Conservation (phyloP, 2,797 vertebrate genomes). For the Sebastes taczanowskii region DNA sequence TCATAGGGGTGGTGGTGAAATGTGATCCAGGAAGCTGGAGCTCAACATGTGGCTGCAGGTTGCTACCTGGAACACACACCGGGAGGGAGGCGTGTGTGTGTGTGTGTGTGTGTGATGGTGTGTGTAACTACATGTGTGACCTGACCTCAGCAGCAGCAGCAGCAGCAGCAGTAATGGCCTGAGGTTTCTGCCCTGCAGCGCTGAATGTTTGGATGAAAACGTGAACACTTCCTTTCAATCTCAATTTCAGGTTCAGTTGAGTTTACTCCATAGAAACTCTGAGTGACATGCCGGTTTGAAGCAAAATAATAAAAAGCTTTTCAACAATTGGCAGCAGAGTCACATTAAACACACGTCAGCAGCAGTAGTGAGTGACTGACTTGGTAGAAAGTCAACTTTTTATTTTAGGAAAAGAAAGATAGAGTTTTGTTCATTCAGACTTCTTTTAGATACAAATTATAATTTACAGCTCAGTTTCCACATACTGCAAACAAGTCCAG, state of each 20-base stretch:
- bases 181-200: conserved; percentile 12
- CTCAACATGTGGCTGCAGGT: conserved; percentile 77
- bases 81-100: neutral
- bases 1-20: conserved; percentile 59
- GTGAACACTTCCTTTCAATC: neutral
- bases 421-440: neutral
- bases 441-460: neutral
- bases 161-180: neutral
- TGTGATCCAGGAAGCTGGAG: conserved; percentile 34
- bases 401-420: neutral
- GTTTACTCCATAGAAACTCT: neutral
- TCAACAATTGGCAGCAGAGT: neutral
- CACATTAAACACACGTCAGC: neutral
- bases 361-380: neutral
- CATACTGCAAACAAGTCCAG: neutral
- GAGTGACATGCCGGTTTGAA: neutral
- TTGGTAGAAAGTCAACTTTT: neutral
- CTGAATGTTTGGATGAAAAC: conserved; percentile 17
- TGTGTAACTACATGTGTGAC: neutral
- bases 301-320: neutral
- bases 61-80: conserved; percentile 18
- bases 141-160: neutral
- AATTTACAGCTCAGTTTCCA: neutral
- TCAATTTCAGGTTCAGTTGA: conserved; percentile 9
- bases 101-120: neutral